A percentile compares a stretch with the other conserved stretches of the same genome.
Evolutionary conservation across 2,888 invertebrate species (phyloP).

Genomic region (Orchesellides sinensis): DNA sequence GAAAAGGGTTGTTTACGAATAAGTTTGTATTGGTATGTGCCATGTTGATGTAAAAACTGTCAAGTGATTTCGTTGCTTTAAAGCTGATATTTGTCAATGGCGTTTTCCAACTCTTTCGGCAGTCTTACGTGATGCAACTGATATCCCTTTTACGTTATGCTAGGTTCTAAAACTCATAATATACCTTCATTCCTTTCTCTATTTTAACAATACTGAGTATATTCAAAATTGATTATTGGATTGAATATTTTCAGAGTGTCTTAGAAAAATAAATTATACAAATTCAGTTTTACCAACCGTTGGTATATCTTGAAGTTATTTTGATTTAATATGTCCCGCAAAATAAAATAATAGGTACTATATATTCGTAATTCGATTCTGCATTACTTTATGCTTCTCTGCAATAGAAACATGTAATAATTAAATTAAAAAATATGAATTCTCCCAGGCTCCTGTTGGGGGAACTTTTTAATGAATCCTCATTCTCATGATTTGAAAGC

Average conservation of each 20-base stretch:
- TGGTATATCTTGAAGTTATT: too few relatives aligned
- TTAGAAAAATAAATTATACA: too few relatives aligned
- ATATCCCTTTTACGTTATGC: neutral
- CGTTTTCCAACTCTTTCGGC: neutral
- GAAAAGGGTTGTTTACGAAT: neutral
- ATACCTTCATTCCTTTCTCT: too few relatives aligned
- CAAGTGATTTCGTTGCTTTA: slow-evolving; percentile 28
- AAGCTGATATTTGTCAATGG: neutral
- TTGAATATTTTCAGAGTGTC: too few relatives aligned
- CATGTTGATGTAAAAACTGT: slow-evolving; percentile 59
- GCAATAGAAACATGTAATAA: slow-evolving; percentile 5
- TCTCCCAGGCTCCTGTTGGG: slow-evolving; percentile 3
- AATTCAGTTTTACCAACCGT: too few relatives aligned
- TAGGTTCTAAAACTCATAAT: too few relatives aligned
- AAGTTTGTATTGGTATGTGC: slow-evolving; percentile 3
- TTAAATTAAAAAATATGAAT: slow-evolving; percentile 11
- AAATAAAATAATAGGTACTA: too few relatives aligned
- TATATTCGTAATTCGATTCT: too few relatives aligned
- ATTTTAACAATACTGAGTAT: too few relatives aligned
- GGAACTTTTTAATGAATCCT: slow-evolving; percentile 50
- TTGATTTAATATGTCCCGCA: too few relatives aligned
- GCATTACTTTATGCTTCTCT: neutral
- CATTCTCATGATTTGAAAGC: slow-evolving; percentile 50
- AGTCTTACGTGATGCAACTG: slow-evolving; percentile 21
- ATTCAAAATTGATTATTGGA: too few relatives aligned